Conservation (phyloP, 2,797 vertebrate species). For the Smutsia gigantea region DNA sequence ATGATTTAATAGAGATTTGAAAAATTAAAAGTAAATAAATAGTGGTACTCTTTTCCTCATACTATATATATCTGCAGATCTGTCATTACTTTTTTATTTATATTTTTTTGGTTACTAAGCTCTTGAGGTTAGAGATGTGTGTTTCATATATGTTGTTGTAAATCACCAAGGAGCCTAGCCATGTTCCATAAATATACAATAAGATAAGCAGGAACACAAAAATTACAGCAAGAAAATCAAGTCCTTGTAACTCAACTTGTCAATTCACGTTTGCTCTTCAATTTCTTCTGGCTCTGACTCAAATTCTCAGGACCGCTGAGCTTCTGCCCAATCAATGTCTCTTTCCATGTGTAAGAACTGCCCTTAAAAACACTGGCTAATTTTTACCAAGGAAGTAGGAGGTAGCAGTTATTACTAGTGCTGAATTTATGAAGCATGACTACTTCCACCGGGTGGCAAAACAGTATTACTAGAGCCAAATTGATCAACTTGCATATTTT, state of each 20-base stretch:
- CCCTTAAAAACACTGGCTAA: not conserved
- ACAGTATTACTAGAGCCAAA: not conserved
- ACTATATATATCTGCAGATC: not conserved
- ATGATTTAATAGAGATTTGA: conserved; percentile 18
- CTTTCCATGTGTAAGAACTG: not conserved
- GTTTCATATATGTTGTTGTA: conserved; percentile 35
- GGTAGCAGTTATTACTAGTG: not conserved
- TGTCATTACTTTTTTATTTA: not conserved
- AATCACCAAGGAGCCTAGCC: not conserved
- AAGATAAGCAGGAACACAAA: conserved; percentile 55
- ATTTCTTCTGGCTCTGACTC: not conserved
- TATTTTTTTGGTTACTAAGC: conserved; percentile 20
- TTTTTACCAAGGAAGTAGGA: not conserved
- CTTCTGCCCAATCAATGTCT: not conserved
- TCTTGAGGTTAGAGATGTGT: not conserved
- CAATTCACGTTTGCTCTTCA: not conserved
- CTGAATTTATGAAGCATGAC: not conserved
- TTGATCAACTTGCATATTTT: not conserved
- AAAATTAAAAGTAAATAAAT: conserved; percentile 60
- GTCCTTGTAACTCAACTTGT: not conserved
- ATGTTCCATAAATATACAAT: conserved; percentile 65
- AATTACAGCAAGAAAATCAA: conserved; percentile 30
- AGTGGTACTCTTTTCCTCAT: not conserved
- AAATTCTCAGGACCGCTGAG: not conserved
- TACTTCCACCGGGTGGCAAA: not conserved